These are phyloP conservation scores for Zaprionus inermis DNA, from an alignment of 1,140 invertebrate genomes.

Conservation along the genomic window DNA sequence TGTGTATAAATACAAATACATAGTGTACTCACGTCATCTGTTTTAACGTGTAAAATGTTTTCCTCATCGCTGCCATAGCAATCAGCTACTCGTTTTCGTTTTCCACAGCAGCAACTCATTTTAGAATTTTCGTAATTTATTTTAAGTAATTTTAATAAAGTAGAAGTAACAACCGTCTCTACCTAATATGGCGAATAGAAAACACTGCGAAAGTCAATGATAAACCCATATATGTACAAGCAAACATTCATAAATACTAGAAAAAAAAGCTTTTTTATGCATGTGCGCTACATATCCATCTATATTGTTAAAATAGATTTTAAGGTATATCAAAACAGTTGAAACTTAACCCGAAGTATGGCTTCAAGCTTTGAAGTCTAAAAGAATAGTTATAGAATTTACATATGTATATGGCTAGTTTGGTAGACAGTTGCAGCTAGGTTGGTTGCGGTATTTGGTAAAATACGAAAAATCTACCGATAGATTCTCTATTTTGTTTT, in stretches of 20 bases:
- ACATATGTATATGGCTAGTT: too few relatives aligned
- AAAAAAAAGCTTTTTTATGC: constrained; percentile 11
- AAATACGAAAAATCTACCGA: too few relatives aligned
- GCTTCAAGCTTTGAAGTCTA: too few relatives aligned
- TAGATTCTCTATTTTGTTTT: too few relatives aligned
- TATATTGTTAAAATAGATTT: too few relatives aligned
- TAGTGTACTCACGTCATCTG: constrained; percentile 52
- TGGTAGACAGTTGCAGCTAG: too few relatives aligned
- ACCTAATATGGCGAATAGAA: not conserved
- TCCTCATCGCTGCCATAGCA: constrained; percentile 22
- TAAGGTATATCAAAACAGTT: too few relatives aligned
- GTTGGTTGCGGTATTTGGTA: too few relatives aligned
- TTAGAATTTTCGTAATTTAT: not conserved
- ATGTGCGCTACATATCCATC: not conserved
- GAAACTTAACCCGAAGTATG: too few relatives aligned
- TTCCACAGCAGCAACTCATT: constrained; percentile 61
- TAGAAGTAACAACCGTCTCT: not conserved
- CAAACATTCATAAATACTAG: too few relatives aligned
- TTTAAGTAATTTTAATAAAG: not conserved
- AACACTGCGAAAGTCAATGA: not conserved
- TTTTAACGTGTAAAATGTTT: constrained; percentile 9
- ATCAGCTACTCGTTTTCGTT: constrained; percentile 30
- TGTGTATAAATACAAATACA: not conserved
- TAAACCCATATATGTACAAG: constrained; percentile 2
- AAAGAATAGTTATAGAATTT: too few relatives aligned